Evolutionary conservation across 2,113 vertebrate species (phyloP).

Genomic region (Prionailurus viverrinus): DNA sequence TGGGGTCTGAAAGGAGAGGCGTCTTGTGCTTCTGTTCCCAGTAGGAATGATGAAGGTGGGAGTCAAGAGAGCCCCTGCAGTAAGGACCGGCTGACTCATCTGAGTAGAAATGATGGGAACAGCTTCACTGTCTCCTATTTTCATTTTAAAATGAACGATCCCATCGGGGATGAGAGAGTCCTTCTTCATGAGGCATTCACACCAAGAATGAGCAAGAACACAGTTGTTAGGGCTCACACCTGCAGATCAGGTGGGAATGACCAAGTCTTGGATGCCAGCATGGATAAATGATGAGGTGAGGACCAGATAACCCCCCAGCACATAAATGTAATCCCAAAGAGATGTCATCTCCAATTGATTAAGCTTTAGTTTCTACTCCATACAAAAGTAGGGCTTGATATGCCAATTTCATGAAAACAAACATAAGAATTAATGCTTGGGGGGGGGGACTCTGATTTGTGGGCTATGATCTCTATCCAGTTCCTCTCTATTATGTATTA

Average conservation of each 20-base stretch:
- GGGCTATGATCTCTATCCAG: background rate
- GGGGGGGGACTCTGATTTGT: background rate
- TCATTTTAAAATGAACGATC: rapidly evolving
- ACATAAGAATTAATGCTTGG: background rate
- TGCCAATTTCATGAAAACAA: background rate
- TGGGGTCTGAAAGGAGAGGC: no score
- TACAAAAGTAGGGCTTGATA: background rate
- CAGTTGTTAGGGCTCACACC: no score
- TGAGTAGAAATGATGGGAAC: rapidly evolving
- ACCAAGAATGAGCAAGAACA: no score
- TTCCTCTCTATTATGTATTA: background rate
- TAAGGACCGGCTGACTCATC: background rate
- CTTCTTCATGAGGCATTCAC: rapidly evolving
- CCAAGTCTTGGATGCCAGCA: background rate
- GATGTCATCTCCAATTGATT: background rate
- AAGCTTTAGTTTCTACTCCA: no score
- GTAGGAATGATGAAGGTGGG: rapidly evolving
- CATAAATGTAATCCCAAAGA: no score
- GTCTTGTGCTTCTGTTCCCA: background rate
- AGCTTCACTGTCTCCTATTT: rapidly evolving
- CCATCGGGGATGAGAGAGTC: background rate
- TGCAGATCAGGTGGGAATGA: background rate
- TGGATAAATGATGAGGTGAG: background rate
- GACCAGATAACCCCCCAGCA: background rate
- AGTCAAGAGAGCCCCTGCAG: background rate